These are phyloP conservation scores for Myotis myotis DNA, from an alignment of 2,797 vertebrate species.

Conservation along the genomic window DNA sequence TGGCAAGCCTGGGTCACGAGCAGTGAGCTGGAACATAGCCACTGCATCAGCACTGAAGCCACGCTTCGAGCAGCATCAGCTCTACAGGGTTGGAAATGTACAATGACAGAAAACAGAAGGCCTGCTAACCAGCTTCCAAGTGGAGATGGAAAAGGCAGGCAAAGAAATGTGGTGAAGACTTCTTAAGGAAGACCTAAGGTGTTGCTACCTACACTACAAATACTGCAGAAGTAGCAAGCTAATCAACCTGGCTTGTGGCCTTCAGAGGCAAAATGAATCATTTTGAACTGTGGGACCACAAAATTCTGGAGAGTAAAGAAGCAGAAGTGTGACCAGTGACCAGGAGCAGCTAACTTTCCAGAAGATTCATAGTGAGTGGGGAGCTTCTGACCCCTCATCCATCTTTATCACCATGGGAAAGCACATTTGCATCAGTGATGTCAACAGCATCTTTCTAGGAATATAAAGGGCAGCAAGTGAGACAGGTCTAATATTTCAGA, in stretches of 20 bases:
- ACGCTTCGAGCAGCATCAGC: neutral
- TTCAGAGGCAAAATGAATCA: constrained; percentile 5
- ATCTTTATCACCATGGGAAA: neutral
- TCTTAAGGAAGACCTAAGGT: neutral
- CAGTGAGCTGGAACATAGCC: constrained; percentile 39
- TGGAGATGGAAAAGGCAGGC: neutral
- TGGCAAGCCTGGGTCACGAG: neutral
- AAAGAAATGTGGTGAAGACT: neutral
- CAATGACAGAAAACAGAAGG: neutral
- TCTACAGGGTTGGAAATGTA: constrained; percentile 6
- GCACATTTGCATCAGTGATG: neutral
- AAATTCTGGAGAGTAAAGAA: neutral
- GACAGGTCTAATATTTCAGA: neutral
- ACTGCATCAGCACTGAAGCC: constrained; percentile 15
- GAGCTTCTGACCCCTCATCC: neutral
- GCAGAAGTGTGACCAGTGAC: neutral
- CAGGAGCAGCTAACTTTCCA: neutral
- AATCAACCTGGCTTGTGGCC: neutral
- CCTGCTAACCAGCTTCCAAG: neutral
- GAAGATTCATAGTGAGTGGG: neutral
- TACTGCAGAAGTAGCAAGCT: neutral
- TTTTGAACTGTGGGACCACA: neutral
- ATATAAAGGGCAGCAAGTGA: neutral
- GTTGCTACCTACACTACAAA: neutral
- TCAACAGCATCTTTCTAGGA: neutral